These are phyloP conservation scores for Choreutis nemorana DNA, from an alignment of 2,888 invertebrate species.

Conservation along the genomic window DNA sequence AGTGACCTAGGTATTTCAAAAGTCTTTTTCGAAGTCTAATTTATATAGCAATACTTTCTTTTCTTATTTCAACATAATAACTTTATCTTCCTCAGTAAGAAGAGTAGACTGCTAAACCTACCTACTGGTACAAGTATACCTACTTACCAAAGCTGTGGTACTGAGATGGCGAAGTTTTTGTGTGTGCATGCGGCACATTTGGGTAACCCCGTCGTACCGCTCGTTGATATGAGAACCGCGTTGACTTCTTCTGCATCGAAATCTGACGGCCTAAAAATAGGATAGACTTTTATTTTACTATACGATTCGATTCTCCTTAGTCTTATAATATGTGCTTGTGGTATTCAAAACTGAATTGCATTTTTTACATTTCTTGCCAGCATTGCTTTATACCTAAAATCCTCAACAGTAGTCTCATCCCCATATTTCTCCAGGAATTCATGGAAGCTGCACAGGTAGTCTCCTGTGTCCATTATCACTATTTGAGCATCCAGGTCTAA, in stretches of 20 bases:
- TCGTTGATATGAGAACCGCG: slow-evolving; percentile 33
- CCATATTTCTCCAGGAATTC: slow-evolving; percentile 22
- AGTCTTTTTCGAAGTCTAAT: too few relatives aligned
- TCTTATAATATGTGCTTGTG: neutral
- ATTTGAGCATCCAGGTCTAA: slow-evolving; percentile 20
- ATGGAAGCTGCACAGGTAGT: slow-evolving; percentile 21
- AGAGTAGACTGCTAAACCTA: too few relatives aligned
- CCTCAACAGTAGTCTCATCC: slow-evolving; percentile 14
- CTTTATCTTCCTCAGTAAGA: too few relatives aligned
- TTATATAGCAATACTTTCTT: too few relatives aligned
- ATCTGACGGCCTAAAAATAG: slow-evolving; percentile 24
- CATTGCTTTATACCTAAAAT: slow-evolving; percentile 18
- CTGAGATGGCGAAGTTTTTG: slow-evolving; percentile 26
- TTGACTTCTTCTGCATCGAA: slow-evolving; percentile 32
- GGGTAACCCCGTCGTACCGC: slow-evolving; percentile 44
- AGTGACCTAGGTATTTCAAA: too few relatives aligned
- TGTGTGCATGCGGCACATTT: slow-evolving; percentile 38
- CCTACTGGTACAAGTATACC: too few relatives aligned
- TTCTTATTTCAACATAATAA: too few relatives aligned
- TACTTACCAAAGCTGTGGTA: slow-evolving; percentile 30
- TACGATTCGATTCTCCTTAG: neutral
- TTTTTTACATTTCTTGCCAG: neutral
- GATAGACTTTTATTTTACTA: neutral
- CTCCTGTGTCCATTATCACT: slow-evolving; percentile 26
- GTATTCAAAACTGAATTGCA: neutral